Evolutionary conservation across 2,888 invertebrate species (phyloP), one percentile per base, ranked within the genome.

Genomic region (Rotaria magnacalcarata): DNA sequence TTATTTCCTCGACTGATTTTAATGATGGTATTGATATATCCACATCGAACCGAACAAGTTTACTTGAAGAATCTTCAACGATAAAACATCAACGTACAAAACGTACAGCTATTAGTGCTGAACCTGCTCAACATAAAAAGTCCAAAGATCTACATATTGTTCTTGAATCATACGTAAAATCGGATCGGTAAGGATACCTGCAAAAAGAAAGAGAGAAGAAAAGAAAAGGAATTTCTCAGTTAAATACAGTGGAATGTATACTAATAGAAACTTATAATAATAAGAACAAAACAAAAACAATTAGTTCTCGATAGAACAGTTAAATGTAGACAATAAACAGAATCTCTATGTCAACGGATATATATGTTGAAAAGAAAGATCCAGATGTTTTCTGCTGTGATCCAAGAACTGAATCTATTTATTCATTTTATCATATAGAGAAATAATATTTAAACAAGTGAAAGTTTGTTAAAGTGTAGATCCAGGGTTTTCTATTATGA

Each of bases 31-130:
- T 11, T 24, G 80, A 80, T 80, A 47, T n/a, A 2, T 16, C 19
- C 11, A 19, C 47, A 24, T 47, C 80, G 0, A 11, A 47, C 4
- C 24, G 43, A 80, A 24, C 80, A 67, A 34, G 19, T 1, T 67
- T 27, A 19, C 34, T 67, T 34, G 67, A 41, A n/a, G 67, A 34
- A 19, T 14, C 34, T 14, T 67, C 67, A 16, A 34, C 67, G 16
- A 67, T 14, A 67, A 54, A 54, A 27, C 67, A 67, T 8, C 24
- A 11, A 80, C 80, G 80, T 11, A 80, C 58, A 14, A 86, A 86
- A 60, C 85, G 86, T 6, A 86, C 85, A 41, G 86, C 86, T 19
- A 86, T 86, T 41, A 75, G 75, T 43, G 86, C 80, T 47, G 86
- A 85, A 85, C 60, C 86, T 3, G 86, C 80, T 60, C 85, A 85